phyloP scores from a whole-genome alignment of 2,113 vertebrate species.

The Riparia riparia region DNA sequence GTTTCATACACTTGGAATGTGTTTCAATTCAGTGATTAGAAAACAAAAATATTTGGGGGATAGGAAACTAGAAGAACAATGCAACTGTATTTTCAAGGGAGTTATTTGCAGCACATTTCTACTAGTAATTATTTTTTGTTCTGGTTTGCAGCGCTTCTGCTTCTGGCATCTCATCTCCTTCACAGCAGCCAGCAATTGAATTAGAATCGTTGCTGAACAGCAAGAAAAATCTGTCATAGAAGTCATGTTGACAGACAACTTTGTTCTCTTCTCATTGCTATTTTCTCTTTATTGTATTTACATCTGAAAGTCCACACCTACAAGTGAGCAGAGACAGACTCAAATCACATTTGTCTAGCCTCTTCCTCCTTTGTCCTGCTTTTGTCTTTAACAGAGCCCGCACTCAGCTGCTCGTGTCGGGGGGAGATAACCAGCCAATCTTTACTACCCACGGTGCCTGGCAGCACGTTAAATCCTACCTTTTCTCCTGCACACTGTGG shows the following conservation, averaged over 20 bases:
- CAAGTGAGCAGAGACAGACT: slow-evolving; percentile 23
- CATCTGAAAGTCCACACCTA: slow-evolving; percentile 49
- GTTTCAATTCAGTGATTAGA: slow-evolving; percentile 19
- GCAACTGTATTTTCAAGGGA: slow-evolving; percentile 47
- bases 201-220: slow-evolving; percentile 71
- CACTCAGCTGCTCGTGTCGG: not conserved
- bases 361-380: slow-evolving; percentile 30
- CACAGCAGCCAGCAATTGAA: slow-evolving; percentile 75
- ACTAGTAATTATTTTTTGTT: slow-evolving; percentile 73
- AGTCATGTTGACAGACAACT: slow-evolving; percentile 69
- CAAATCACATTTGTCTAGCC: slow-evolving; percentile 6
- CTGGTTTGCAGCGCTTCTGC: slow-evolving; percentile 67
- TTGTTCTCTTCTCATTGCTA: slow-evolving; percentile 52
- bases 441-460: slow-evolving; percentile 34
- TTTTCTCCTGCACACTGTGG: not conserved
- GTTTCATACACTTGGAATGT: not conserved
- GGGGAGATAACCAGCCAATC: not conserved
- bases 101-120: slow-evolving; percentile 65
- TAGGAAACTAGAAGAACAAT: slow-evolving; percentile 32
- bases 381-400: not conserved
- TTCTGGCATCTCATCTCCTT: slow-evolving; percentile 74
- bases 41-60: slow-evolving; percentile 49
- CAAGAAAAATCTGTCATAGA: slow-evolving; percentile 70
- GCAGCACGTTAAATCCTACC: not conserved
- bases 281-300: slow-evolving; percentile 64